A percentile compares a stretch with the other conserved stretches of the same genome.
Conservation (phyloP, 1,140 invertebrate species). For the Drosophila sturtevanti region DNA sequence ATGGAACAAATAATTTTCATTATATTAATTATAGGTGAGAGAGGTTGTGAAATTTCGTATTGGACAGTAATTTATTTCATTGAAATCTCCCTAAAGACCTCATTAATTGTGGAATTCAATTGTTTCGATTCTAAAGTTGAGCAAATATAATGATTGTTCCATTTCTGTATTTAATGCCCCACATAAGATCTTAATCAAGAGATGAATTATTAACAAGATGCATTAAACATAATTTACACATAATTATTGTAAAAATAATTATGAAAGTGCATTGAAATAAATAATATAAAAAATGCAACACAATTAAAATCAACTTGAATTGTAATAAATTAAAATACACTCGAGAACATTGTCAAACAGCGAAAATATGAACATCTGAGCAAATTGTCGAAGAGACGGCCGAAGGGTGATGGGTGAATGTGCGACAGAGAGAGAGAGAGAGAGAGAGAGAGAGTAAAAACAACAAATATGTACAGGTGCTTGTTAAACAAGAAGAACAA, state of each 20-base stretch:
- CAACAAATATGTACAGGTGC: constrained; percentile 4
- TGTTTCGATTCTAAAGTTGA: neutral
- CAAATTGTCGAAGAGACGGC: neutral
- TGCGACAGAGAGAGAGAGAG: neutral
- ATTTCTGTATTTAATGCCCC: neutral
- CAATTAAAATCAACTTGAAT: constrained; percentile 7
- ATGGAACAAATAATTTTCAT: too few relatives aligned
- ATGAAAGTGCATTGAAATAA: neutral
- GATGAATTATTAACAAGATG: neutral
- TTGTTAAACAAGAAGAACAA: constrained; percentile 1
- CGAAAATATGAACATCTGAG: constrained; percentile 4
- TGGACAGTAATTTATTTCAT: too few relatives aligned
- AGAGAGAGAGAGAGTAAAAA: neutral
- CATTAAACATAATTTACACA: neutral
- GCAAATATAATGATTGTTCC: neutral
- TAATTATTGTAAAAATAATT: constrained; percentile 7
- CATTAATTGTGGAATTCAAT: neutral
- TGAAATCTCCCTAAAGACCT: neutral
- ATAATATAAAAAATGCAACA: neutral
- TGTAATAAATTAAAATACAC: neutral
- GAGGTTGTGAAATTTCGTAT: too few relatives aligned
- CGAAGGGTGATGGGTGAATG: neutral
- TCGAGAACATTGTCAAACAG: constrained; percentile 3
- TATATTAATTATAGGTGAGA: too few relatives aligned
- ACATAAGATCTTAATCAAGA: neutral